These are phyloP conservation scores for Lycaon pictus DNA, from an alignment of 2,113 vertebrate species.

Conservation along the genomic window DNA sequence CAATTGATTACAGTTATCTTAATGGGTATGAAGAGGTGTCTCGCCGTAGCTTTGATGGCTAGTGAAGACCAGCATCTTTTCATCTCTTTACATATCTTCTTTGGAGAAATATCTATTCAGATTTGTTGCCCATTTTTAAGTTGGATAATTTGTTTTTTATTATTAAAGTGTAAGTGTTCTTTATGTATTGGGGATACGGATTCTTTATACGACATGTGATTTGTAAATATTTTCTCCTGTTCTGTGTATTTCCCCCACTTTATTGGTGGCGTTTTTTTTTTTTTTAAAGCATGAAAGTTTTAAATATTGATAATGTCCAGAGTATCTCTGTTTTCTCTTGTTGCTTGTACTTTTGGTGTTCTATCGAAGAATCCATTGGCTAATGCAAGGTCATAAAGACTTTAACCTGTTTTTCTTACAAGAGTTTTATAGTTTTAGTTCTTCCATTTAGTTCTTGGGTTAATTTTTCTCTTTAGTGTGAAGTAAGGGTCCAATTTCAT, in stretches of 20 bases:
- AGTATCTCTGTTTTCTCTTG: neutral
- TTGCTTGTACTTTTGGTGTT: conserved; percentile 10
- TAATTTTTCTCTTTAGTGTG: neutral
- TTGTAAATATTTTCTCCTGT: neutral
- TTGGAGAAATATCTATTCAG: neutral
- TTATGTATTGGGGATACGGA: neutral
- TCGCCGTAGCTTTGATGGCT: neutral
- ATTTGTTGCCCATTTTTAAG: neutral
- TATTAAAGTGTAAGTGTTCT: neutral
- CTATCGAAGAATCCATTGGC: neutral
- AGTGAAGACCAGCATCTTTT: neutral
- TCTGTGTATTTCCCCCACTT: neutral
- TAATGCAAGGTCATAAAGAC: neutral
- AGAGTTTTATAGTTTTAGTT: neutral
- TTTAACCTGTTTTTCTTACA: neutral
- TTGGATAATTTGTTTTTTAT: conserved; percentile 38
- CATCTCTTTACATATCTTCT: neutral
- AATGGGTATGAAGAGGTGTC: neutral
- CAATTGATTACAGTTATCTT: neutral
- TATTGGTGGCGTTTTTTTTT: conserved; percentile 14
- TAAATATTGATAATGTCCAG: neutral
- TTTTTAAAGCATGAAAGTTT: neutral
- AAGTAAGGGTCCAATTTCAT: neutral
- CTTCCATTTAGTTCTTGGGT: neutral
- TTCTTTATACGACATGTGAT: neutral